phyloP scores from a whole-genome alignment of 2,888 invertebrate genomes.

The Heliconius sara region DNA sequence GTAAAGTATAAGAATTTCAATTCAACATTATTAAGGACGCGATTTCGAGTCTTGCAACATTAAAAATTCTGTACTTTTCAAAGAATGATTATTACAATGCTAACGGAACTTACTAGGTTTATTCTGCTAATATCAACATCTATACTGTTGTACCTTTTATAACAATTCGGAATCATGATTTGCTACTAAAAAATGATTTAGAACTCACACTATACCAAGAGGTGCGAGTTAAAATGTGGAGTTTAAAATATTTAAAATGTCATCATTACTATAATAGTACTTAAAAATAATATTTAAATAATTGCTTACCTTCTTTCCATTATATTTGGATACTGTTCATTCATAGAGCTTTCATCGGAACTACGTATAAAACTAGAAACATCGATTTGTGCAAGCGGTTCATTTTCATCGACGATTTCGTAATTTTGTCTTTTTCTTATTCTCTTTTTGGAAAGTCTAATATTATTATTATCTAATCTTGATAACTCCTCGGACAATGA shows the following conservation, averaged over 20 bases:
- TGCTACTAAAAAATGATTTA: no score
- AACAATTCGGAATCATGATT: no score
- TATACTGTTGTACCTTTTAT: no score
- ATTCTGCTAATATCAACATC: no score
- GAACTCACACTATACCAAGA: background rate
- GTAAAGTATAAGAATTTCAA: no score
- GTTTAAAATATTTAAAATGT: background rate
- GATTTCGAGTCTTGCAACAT: no score
- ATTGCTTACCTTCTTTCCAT: slow-evolving; percentile 16
- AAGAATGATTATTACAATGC: no score
- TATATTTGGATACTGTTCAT: slow-evolving; percentile 37
- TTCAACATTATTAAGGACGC: no score
- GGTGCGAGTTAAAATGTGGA: background rate
- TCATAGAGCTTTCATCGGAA: slow-evolving; percentile 52
- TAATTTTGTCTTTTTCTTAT: slow-evolving; percentile 42
- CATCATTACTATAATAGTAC: no score
- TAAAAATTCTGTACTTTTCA: no score
- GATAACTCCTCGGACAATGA: slow-evolving; percentile 39
- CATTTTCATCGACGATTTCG: slow-evolving; percentile 49
- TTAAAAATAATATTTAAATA: background rate
- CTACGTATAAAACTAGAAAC: slow-evolving; percentile 63
- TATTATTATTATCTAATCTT: slow-evolving; percentile 29
- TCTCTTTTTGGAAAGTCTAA: slow-evolving; percentile 25
- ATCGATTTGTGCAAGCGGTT: slow-evolving; percentile 60
- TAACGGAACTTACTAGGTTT: no score